phyloP scores from a whole-genome alignment of 2,888 invertebrate genomes.

The Rhyacophila evoluta region DNA sequence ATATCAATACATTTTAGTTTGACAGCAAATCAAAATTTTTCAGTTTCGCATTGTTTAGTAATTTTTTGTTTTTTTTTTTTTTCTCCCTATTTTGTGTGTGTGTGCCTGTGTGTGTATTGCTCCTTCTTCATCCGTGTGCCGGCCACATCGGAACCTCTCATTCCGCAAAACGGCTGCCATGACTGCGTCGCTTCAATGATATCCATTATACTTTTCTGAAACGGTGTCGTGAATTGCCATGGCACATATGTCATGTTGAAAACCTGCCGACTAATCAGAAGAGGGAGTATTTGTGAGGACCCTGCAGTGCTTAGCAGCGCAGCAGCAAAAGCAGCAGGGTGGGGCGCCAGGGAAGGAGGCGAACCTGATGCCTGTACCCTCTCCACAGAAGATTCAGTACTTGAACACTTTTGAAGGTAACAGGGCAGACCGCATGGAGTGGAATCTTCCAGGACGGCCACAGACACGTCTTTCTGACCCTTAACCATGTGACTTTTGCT shows the following conservation, averaged over 20 bases:
- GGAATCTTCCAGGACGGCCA: conserved; percentile 6
- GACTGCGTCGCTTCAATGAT: background rate
- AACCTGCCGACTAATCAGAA: conserved; percentile 57
- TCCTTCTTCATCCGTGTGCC: conserved; percentile 51
- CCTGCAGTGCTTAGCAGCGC: conserved; percentile 70
- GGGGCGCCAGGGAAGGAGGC: conserved; percentile 77
- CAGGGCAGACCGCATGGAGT: conserved; percentile 32
- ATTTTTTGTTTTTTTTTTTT: conserved; percentile 56
- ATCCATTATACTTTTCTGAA: too few relatives aligned
- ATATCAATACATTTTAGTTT: conserved; percentile 1
- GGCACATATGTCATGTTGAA: background rate
- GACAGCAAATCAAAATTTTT: conserved; percentile 51
- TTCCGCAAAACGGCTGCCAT: background rate
- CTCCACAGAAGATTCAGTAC: conserved; percentile 96
- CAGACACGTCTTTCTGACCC: background rate
- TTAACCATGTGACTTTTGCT: too few relatives aligned
- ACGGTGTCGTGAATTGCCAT: too few relatives aligned
- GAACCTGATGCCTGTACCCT: conserved; percentile 95
- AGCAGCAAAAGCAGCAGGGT: conserved; percentile 62
- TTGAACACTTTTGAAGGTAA: conserved; percentile 92
- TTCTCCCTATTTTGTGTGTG: conserved; percentile 48
- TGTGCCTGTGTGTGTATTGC: conserved; percentile 51
- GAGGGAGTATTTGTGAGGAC: conserved; percentile 71
- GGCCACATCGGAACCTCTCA: conserved; percentile 46
- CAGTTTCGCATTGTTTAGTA: conserved; percentile 57